These are phyloP conservation scores for Bellardia pandia DNA, from an alignment of 2,888 invertebrate species.

Conservation along the genomic window DNA sequence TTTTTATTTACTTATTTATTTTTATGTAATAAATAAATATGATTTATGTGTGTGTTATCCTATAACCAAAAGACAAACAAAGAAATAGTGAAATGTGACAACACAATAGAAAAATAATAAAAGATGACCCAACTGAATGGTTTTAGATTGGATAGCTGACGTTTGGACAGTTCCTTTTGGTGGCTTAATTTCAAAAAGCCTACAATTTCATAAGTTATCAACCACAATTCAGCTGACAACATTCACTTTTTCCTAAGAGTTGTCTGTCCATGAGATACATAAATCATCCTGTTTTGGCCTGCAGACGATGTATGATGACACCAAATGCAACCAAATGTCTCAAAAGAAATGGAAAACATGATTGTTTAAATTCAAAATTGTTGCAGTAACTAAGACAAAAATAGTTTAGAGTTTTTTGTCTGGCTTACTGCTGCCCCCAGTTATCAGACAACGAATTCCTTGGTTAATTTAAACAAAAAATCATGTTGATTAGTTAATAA, in stretches of 20 bases:
- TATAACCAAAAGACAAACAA: neutral
- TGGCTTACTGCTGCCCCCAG: neutral
- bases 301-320: slow-evolving; percentile 52
- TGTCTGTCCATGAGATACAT: slow-evolving; percentile 29
- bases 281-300: slow-evolving; percentile 48
- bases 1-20: neutral
- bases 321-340: slow-evolving; percentile 12
- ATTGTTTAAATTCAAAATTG: neutral
- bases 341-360: slow-evolving; percentile 8
- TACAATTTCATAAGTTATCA: slow-evolving; percentile 52
- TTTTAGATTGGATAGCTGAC: slow-evolving; percentile 38
- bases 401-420: neutral
- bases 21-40: slow-evolving; percentile 26
- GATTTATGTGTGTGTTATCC: slow-evolving; percentile 43
- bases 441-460: slow-evolving; percentile 21
- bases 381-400: neutral
- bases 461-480: slow-evolving; percentile 30
- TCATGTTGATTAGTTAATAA: slow-evolving; percentile 41
- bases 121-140: slow-evolving; percentile 58
- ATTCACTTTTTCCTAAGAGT: slow-evolving; percentile 39
- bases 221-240: slow-evolving; percentile 37
- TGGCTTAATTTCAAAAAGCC: slow-evolving; percentile 46
- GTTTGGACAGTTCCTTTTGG: slow-evolving; percentile 3
- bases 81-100: slow-evolving; percentile 29
- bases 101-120: slow-evolving; percentile 1